These are phyloP conservation scores for Aramus guarauna DNA, from an alignment of 2,113 vertebrate species.

Conservation along the genomic window DNA sequence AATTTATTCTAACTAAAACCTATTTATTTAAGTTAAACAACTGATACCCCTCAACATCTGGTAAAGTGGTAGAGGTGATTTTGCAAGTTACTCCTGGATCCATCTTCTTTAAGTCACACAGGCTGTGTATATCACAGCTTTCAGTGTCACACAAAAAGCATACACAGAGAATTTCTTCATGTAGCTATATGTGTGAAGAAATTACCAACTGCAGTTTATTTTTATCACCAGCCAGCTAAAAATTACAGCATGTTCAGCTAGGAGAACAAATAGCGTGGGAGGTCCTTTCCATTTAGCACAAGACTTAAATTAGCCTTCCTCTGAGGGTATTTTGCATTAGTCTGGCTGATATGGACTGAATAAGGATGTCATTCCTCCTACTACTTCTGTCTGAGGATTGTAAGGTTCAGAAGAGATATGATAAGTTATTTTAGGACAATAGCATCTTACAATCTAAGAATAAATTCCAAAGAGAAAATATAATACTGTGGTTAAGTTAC, in stretches of 20 bases:
- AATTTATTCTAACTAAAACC: too few relatives aligned
- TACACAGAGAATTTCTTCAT: not conserved
- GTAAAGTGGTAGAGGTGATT: not conserved
- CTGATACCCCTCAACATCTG: too few relatives aligned
- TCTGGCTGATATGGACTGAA: not conserved
- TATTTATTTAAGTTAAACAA: too few relatives aligned
- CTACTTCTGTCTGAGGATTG: not conserved
- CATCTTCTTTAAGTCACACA: not conserved
- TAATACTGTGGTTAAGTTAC: not conserved
- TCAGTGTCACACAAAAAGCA: not conserved
- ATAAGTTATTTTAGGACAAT: not conserved
- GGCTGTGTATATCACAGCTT: not conserved
- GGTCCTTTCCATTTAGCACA: not conserved
- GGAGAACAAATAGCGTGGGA: not conserved
- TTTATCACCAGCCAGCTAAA: not conserved
- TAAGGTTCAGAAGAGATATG: not conserved
- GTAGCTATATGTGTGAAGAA: not conserved
- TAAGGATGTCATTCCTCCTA: not conserved
- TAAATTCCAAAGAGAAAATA: not conserved
- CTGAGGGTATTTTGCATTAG: not conserved
- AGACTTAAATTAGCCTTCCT: not conserved
- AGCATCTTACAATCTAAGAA: not conserved
- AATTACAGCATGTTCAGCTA: not conserved
- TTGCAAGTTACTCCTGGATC: not conserved
- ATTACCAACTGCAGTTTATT: not conserved